Base-by-base conservation (phyloP, 2,797 vertebrate species). In the Rhincodon typus region DNA sequence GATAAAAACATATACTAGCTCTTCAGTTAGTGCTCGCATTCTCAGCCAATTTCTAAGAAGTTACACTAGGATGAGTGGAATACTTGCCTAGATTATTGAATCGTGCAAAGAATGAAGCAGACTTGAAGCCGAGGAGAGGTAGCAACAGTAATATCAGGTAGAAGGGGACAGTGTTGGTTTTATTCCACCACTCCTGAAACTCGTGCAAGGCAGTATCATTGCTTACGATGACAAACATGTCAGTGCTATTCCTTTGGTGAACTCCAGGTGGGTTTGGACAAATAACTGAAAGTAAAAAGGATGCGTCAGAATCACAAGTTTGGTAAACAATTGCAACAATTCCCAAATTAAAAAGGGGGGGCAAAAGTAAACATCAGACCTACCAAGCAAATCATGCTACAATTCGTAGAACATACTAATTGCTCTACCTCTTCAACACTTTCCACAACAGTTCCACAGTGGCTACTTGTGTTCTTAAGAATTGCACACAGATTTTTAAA, bases 91-190 rank as follows among this genome's bases (percentile, higher is more conserved):
- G 96, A 88, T 99, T 98, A 69, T 99, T 99, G 97, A 99, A 99
- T 96, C 98, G 98, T 0, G 99, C 98, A 93, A 99, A 99, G 97
- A 99, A 99, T n/a, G 99, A 98, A 0, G 99, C 99, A 0, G 99
- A 99, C 96, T 98, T 98, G 96, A 99, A 98, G 97, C 98, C 99
- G 96, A 99, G 98, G 96, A 99, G 97, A 0, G 99, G 99, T 66
- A 99, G 97, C 96, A 99, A 98, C 96, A 99, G 96, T 62, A 97
- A 94, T 77, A 98, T 97, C 86, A 99, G 98, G 97, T 99, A 99
- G 88, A 99, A 97, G 0, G 99, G 99, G 66, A 99, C 97, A 4
- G 98, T 99, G 96, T 96, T 97, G 67, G 98, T 99, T 97, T 99
- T 99, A 97, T 97, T 97, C 99, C 99, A 99, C 97, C 98, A 99